These are phyloP conservation scores for Aspidiotus destructor DNA, from an alignment of 2,888 invertebrate species.

Conservation along the genomic window DNA sequence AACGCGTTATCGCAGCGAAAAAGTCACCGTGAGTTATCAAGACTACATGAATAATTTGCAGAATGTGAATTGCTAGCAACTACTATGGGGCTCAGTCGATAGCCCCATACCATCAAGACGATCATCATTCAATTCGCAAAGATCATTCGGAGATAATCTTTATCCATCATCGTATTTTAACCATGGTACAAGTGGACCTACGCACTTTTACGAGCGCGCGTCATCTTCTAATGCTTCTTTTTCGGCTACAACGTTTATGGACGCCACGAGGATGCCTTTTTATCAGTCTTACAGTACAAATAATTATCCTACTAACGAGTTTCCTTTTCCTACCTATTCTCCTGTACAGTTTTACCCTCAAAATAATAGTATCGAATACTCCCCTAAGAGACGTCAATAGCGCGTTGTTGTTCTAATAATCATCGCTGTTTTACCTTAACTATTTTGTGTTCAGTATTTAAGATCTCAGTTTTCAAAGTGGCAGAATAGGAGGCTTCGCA, in stretches of 20 bases:
- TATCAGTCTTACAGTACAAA: too few relatives aligned
- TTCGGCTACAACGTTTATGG: too few relatives aligned
- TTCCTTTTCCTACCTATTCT: constrained; percentile 12
- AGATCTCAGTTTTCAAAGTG: too few relatives aligned
- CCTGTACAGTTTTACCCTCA: background rate
- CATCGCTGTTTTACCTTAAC: too few relatives aligned
- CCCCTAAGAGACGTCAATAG: constrained; percentile 21
- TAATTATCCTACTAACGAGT: background rate
- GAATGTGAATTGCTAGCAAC: constrained; percentile 63
- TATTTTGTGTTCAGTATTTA: too few relatives aligned
- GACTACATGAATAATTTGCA: constrained; percentile 64
- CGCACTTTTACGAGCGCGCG: constrained; percentile 20
- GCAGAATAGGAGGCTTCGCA: too few relatives aligned
- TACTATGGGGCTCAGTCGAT: constrained; percentile 48
- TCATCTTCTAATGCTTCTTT: background rate
- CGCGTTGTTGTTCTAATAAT: background rate
- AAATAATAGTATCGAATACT: constrained; percentile 9
- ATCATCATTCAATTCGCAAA: constrained; percentile 26
- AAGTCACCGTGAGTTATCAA: constrained; percentile 77
- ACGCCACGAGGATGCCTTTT: too few relatives aligned
- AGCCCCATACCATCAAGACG: constrained; percentile 38
- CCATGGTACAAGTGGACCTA: constrained; percentile 1
- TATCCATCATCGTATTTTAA: constrained; percentile 19
- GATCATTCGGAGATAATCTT: background rate
- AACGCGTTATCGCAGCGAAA: constrained; percentile 94